Evolutionary conservation across 1,140 invertebrate species (phyloP), one percentile per base, ranked within the genome.

Genomic region (Drosophila kikkawai): DNA sequence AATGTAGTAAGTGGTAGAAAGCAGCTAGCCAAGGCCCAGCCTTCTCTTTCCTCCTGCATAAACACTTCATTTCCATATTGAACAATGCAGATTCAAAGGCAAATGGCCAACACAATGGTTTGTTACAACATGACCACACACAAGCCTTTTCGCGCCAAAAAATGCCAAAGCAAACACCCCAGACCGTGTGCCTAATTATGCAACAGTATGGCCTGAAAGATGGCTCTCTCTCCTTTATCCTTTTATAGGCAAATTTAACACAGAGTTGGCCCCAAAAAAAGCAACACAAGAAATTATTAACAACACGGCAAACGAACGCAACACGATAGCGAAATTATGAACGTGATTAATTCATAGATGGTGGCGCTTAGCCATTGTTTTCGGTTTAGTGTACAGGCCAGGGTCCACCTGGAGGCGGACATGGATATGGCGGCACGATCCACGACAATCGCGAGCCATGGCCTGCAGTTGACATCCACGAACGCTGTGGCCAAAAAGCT

Each of bases 271-370:
- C 34, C 32, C 39, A 42, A 65, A 58, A 44, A 17, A 34, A 36
- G n/a, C 55, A 32, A 73, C 68, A 80, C 59, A 65, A 71, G 65
- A 81, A 73, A 83, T 79, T 83, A 87, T 80, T 69, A 88, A 81
- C 80, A 78, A 69, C 57, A 45, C 75, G 64, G 51, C 51, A 36
- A 55, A 55, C 61, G 50, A 64, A 56, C 75, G 48, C 66, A 75
- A 90, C 84, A 88, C 85, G 84, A 88, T 55, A 74, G 65, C 56
- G 63, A 90, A 88, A 90, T 91, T 90, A 90, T 90, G 85, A 90
- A 90, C 85, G 82, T 90, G 85, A 90, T 90, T 90, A 90, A 90
- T 90, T 90, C 85, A 90, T 90, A 88, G 85, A 90, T 90, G 85
- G 81, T 90, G 85, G 84, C 85, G 85, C 85, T 76, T 90, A 75